Conservation (phyloP, 2,113 vertebrate species). For the Chaetodon auriga region DNA sequence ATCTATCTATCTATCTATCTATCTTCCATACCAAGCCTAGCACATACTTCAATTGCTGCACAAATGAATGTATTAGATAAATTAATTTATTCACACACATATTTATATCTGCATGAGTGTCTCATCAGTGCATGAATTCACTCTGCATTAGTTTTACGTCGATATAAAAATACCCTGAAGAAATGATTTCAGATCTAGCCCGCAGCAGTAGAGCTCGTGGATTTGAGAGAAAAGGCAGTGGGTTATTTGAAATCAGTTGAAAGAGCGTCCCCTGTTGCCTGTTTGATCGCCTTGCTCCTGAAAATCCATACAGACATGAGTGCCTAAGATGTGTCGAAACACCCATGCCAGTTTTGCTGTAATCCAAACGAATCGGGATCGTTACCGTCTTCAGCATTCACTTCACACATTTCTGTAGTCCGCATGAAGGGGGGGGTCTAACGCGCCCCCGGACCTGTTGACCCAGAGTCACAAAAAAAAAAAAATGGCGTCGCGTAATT, state of each 20-base stretch:
- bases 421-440: too few species aligned
- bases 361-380: neutral
- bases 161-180: neutral
- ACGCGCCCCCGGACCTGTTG: slow-evolving; percentile 52
- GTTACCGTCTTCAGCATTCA: neutral
- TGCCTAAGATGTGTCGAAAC: neutral
- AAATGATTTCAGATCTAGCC: slow-evolving; percentile 9
- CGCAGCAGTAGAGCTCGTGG: slow-evolving; percentile 11
- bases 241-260: slow-evolving; percentile 31
- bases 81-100: too few species aligned
- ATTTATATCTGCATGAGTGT: too few species aligned
- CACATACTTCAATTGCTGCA: neutral
- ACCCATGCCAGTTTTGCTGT: neutral
- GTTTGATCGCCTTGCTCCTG: neutral
- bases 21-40: neutral
- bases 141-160: neutral
- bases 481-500: slow-evolving; percentile 25
- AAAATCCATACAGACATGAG: slow-evolving; percentile 14
- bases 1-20: neutral
- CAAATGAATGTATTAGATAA: neutral
- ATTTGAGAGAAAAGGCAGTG: neutral
- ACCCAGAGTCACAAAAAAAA: slow-evolving; percentile 23
- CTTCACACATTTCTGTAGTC: neutral
- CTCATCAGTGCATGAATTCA: neutral
- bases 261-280: slow-evolving; percentile 67